phyloP scores from a whole-genome alignment of 2,888 invertebrate genomes.

The Zele albiditarsus region DNA sequence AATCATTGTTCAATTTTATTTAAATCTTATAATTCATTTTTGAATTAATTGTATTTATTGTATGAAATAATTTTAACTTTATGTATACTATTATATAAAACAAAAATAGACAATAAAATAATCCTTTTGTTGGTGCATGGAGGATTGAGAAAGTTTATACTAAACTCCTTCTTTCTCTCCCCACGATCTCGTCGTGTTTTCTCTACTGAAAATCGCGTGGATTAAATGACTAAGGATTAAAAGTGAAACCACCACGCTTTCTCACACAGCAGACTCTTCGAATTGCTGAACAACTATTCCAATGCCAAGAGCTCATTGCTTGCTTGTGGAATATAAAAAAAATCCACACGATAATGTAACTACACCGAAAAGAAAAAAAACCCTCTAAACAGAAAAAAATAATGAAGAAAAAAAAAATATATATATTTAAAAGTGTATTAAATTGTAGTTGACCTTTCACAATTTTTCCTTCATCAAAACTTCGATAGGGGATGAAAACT shows the following conservation, averaged over 20 bases:
- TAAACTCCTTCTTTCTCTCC: not conserved
- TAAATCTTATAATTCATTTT: not conserved
- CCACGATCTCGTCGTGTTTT: slow-evolving; percentile 10
- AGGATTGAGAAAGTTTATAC: slow-evolving; percentile 5
- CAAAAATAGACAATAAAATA: not conserved
- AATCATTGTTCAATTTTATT: not conserved
- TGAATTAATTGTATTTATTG: not conserved
- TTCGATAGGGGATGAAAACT: not conserved
- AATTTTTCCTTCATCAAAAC: not conserved
- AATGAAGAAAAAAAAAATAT: not conserved
- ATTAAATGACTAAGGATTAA: slow-evolving; percentile 30
- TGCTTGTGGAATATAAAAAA: not conserved
- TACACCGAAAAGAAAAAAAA: not conserved
- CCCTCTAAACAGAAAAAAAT: not conserved
- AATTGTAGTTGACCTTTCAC: not conserved
- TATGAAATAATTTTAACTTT: not conserved
- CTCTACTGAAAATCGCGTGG: slow-evolving; percentile 24
- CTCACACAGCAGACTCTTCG: slow-evolving; percentile 8
- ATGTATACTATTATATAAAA: not conserved
- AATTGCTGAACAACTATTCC: slow-evolving; percentile 23
- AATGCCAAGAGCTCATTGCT: not conserved
- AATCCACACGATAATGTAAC: not conserved
- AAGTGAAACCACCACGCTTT: slow-evolving; percentile 15
- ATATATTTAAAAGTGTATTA: not conserved
- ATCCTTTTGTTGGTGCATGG: not conserved